These are phyloP conservation scores for Oscheius sp. DNA, from an alignment of 2,888 invertebrate genomes.

Conservation along the genomic window DNA sequence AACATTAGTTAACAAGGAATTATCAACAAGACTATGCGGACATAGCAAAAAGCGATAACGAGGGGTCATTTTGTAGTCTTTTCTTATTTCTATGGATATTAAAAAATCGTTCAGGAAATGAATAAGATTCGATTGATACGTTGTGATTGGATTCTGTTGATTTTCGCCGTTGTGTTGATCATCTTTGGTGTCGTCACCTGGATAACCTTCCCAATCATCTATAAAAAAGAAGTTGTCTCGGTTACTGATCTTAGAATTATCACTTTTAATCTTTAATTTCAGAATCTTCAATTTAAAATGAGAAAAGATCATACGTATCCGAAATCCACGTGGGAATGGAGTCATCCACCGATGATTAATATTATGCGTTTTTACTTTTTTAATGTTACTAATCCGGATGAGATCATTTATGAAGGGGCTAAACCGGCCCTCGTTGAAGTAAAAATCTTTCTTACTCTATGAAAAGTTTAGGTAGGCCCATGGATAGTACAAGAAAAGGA, in stretches of 20 bases:
- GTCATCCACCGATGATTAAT: constrained; percentile 45
- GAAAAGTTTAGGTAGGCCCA: constrained; percentile 1
- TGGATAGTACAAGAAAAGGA: constrained; percentile 56
- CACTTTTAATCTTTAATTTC: too few species aligned
- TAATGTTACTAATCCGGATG: constrained; percentile 61
- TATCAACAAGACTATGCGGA: constrained; percentile 10
- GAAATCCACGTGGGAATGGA: constrained; percentile 40
- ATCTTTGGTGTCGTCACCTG: constrained; percentile 20
- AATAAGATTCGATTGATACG: constrained; percentile 18
- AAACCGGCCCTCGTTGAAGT: constrained; percentile 52
- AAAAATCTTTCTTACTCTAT: not conserved
- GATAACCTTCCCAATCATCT: constrained; percentile 19
- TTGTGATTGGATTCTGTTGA: constrained; percentile 24
- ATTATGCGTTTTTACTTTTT: constrained; percentile 60
- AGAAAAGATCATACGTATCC: constrained; percentile 40
- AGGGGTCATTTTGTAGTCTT: not conserved
- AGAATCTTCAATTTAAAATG: constrained; percentile 35
- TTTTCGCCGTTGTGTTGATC: constrained; percentile 4
- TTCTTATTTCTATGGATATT: too few species aligned
- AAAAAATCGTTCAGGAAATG: too few species aligned
- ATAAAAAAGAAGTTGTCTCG: constrained; percentile 9
- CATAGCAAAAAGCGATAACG: not conserved
- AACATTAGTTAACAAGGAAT: not conserved
- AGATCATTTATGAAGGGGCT: constrained; percentile 53
- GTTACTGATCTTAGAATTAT: not conserved